A percentile compares a stretch with the other conserved stretches of the same genome.
Evolutionary conservation across 35 echinoderm and acorn worm genomes (phyloP).

Genomic region (Lytechinus variegatus): DNA sequence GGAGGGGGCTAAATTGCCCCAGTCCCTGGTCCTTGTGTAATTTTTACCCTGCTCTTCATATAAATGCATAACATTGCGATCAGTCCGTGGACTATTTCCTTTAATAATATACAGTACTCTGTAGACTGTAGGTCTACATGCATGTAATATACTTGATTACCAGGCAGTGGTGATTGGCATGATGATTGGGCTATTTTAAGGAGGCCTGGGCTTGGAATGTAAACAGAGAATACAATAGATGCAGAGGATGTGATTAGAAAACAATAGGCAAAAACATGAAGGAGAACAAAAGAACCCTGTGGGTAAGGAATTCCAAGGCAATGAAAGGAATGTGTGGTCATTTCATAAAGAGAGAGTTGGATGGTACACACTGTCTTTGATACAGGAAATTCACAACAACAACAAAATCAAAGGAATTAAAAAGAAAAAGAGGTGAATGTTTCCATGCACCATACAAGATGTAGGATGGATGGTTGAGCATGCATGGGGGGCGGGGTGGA

Average conservation of each 20-base stretch:
- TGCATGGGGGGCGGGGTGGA: too few relatives aligned
- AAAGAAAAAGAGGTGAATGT: not conserved
- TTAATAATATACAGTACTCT: too few relatives aligned
- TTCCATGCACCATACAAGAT: too few relatives aligned
- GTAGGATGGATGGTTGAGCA: too few relatives aligned
- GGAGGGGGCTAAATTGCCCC: too few relatives aligned
- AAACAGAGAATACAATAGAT: not conserved
- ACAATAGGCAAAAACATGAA: not conserved
- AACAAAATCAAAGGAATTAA: not conserved
- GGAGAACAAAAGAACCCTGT: not conserved
- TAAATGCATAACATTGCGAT: too few relatives aligned
- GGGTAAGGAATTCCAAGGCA: not conserved
- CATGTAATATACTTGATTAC: not conserved
- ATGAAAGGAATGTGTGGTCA: not conserved
- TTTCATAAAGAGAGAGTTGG: not conserved
- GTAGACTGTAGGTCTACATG: not conserved
- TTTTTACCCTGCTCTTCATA: too few relatives aligned
- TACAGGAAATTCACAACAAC: not conserved
- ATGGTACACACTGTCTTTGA: not conserved
- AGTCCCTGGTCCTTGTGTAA: too few relatives aligned
- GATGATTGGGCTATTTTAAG: not conserved
- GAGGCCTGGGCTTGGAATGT: not conserved
- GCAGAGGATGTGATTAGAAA: not conserved
- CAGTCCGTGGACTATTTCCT: too few relatives aligned
- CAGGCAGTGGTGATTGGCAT: not conserved